These are phyloP conservation scores for Ormyrus nitidulus DNA, from an alignment of 2,888 invertebrate species.

Conservation along the genomic window DNA sequence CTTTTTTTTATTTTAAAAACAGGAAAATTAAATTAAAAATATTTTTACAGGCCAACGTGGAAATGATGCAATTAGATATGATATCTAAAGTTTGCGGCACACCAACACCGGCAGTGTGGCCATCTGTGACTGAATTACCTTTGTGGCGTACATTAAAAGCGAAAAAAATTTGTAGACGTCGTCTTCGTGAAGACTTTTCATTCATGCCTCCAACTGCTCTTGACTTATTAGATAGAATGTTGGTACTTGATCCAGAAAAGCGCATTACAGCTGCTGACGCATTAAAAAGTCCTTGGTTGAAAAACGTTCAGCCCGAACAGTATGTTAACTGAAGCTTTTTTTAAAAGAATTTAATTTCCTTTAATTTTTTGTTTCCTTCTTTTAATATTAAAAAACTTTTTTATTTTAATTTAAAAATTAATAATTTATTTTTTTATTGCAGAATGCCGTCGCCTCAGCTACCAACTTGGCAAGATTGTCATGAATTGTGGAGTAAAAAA, in stretches of 20 bases:
- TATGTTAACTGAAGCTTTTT: constrained; percentile 76
- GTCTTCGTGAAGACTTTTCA: constrained; percentile 93
- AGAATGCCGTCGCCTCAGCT: constrained; percentile 90
- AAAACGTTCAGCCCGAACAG: constrained; percentile 93
- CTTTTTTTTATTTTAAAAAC: too few species aligned
- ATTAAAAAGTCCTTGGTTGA: constrained; percentile 93
- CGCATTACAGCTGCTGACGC: constrained; percentile 96
- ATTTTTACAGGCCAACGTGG: constrained; percentile 85
- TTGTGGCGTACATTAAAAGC: constrained; percentile 94
- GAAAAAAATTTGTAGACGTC: constrained; percentile 91
- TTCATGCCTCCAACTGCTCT: constrained; percentile 93
- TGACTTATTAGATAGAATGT: constrained; percentile 95
- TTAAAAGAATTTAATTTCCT: too few species aligned
- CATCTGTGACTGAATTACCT: constrained; percentile 94
- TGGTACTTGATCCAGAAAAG: constrained; percentile 95
- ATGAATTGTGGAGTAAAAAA: constrained; percentile 99
- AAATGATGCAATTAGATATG: constrained; percentile 94
- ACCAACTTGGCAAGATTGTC: constrained; percentile 98
- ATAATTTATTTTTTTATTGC: constrained; percentile 48
- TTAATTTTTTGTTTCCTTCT: neutral
- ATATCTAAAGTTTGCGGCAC: constrained; percentile 97
- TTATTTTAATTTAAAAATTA: constrained; percentile 9
- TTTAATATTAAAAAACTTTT: constrained; percentile 32
- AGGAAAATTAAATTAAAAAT: neutral
- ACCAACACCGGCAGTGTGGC: constrained; percentile 97